phyloP scores from a whole-genome alignment of 2,797 vertebrate species.

The Pseudochromis fuscus region DNA sequence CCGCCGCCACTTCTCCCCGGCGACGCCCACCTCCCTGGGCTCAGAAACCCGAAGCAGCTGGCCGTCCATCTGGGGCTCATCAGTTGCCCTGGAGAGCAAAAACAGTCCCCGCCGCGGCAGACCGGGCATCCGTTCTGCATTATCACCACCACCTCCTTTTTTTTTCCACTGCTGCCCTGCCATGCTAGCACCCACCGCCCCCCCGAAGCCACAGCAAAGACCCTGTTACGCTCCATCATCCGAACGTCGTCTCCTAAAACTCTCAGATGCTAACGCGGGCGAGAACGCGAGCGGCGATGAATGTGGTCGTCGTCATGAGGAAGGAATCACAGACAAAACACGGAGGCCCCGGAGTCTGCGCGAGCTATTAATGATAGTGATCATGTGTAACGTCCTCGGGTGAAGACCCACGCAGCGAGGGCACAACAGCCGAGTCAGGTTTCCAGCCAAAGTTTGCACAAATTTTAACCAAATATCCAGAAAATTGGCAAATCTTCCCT shows the following conservation, averaged over 20 bases:
- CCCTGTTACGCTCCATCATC: conserved; percentile 33
- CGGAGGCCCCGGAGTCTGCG: conserved; percentile 19
- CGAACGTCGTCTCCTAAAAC: neutral
- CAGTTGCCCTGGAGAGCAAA: conserved; percentile 69
- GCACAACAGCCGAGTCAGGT: conserved; percentile 5
- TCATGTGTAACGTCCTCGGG: conserved; percentile 24
- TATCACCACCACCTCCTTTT: conserved; percentile 53
- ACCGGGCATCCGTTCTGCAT: conserved; percentile 69
- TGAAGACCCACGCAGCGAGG: conserved; percentile 26
- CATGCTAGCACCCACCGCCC: conserved; percentile 38
- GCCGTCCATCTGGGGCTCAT: conserved; percentile 78
- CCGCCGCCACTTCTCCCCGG: no score
- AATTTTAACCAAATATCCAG: neutral
- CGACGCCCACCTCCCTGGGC: conserved; percentile 57
- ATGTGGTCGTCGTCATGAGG: conserved; percentile 35
- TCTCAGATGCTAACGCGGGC: conserved; percentile 33
- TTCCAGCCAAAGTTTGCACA: neutral
- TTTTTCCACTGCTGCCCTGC: conserved; percentile 42
- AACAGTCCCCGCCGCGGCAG: conserved; percentile 57
- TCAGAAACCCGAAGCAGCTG: conserved; percentile 74
- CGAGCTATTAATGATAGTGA: conserved; percentile 54
- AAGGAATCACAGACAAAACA: conserved; percentile 53
- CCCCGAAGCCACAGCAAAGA: conserved; percentile 67
- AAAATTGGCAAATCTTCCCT: neutral
- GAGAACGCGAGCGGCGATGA: conserved; percentile 35